Evolutionary conservation across 2,797 vertebrate genomes (phyloP).

Genomic region (Tarsius wallacei): DNA sequence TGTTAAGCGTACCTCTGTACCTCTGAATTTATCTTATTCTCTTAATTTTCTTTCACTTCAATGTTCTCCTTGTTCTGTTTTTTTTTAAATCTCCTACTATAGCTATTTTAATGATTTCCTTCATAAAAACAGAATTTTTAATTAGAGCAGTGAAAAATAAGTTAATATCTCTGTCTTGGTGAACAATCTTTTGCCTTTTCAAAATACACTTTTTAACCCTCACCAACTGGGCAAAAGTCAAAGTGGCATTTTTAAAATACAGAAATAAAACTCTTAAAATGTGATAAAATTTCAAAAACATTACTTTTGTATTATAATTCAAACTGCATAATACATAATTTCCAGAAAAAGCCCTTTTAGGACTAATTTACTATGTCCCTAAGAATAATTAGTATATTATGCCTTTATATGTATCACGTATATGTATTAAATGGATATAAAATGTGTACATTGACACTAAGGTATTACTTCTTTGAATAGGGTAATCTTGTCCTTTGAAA

Average conservation of each 20-base stretch:
- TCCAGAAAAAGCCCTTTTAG: slow-evolving; percentile 7
- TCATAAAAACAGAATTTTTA: slow-evolving; percentile 53
- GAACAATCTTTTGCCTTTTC: slow-evolving; percentile 45
- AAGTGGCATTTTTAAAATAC: slow-evolving; percentile 56
- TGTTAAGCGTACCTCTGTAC: slow-evolving; percentile 9
- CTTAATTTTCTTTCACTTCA: slow-evolving; percentile 40
- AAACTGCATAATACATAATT: slow-evolving; percentile 50
- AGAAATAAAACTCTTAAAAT: slow-evolving; percentile 68
- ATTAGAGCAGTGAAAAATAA: slow-evolving; percentile 61
- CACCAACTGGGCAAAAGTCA: slow-evolving; percentile 55
- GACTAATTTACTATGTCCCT: slow-evolving; percentile 24
- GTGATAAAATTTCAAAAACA: slow-evolving; percentile 58
- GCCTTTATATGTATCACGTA: background rate
- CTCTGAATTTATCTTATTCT: slow-evolving; percentile 48
- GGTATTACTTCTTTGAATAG: slow-evolving; percentile 40
- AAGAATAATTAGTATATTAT: slow-evolving; percentile 48
- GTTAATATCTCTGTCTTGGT: slow-evolving; percentile 59
- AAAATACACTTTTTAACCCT: slow-evolving; percentile 65
- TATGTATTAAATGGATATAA: background rate
- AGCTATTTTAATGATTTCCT: slow-evolving; percentile 49
- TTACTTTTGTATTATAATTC: slow-evolving; percentile 55
- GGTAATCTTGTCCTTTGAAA: slow-evolving; percentile 40
- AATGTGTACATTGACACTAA: background rate
- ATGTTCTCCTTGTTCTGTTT: slow-evolving; percentile 27
- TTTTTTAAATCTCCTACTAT: background rate